These are phyloP conservation scores for Orycteropus afer DNA, from an alignment of 2,113 vertebrate species.

Conservation along the genomic window DNA sequence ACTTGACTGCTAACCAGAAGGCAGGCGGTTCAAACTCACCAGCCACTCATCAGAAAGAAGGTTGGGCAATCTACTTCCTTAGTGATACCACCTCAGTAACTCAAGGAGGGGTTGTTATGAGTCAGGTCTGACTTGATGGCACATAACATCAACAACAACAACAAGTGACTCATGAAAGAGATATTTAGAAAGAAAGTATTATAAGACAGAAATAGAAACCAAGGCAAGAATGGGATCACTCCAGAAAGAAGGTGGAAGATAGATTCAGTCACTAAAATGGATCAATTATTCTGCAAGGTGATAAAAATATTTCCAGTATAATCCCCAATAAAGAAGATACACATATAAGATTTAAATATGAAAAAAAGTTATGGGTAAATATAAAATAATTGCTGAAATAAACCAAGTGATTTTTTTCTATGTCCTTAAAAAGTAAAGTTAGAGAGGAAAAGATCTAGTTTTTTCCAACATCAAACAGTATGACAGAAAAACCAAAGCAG, in stretches of 20 bases:
- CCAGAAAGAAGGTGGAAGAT: not conserved
- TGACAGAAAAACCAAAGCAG: slow-evolving; percentile 52
- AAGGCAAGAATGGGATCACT: not conserved
- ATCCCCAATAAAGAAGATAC: not conserved
- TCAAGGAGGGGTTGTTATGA: too few relatives aligned
- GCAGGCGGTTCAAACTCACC: too few relatives aligned
- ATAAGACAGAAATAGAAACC: not conserved
- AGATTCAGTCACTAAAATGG: not conserved
- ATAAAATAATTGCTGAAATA: not conserved
- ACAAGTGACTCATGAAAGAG: not conserved
- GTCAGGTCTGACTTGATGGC: too few relatives aligned
- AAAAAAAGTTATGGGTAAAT: not conserved
- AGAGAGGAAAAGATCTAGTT: slow-evolving; percentile 3
- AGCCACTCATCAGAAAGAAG: too few relatives aligned
- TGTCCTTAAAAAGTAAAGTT: slow-evolving; percentile 49
- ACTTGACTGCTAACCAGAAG: too few relatives aligned
- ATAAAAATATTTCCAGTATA: not conserved
- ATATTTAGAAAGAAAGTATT: not conserved
- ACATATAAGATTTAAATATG: not conserved
- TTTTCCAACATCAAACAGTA: not conserved
- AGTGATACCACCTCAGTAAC: too few relatives aligned
- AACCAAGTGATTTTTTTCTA: not conserved
- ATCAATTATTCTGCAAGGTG: not conserved
- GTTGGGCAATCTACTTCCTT: too few relatives aligned
- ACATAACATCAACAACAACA: too few relatives aligned